Evolutionary conservation across 2,797 vertebrate genomes (phyloP), one percentile per base, ranked within the genome.

Genomic region (Enteromius anoplus): DNA sequence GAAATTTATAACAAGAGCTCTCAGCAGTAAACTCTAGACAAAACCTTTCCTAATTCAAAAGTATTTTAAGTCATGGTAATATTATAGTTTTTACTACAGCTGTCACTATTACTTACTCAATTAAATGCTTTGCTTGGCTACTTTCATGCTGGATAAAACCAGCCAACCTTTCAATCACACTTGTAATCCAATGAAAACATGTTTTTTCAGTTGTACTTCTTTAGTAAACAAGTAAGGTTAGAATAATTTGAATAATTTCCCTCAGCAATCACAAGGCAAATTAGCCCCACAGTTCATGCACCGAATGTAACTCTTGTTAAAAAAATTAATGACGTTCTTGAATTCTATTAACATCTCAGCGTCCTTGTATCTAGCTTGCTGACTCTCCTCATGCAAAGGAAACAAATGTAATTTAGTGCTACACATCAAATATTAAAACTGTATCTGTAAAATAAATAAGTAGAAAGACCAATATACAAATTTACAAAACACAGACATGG

Each of bases 391-490:
- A 87, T 34, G 68, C 80, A 71, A 83, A 80, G 66, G 37, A 94
- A 93, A 93, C 91, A 94, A 94, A 94, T 94, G 93, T 75, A 92
- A 93, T 91, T 94, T 93, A 91, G 92, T 93, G 92, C 92, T 91
- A 89, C 87, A 86, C 84, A 95, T 95, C 87, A 95, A 95, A 95
- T 94, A 94, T 94, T 94, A 93, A 95, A 91, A 90, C 90, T 91
- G 92, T 91, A 89, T 93, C 91, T 94, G 93, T 93, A 94, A 94
- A 94, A 94, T 93, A 94, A 95, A 95, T 93, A 94, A 94, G 91
- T 91, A 90, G 92, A 93, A 93, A 91, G 90, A 93, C 91, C 93
- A 94, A 92, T 93, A 93, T 94, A 93, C 93, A 94, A 93, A 94
- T 94, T 94, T 93, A 93, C 94, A 94, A 86, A 89, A 93, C 87